These are phyloP conservation scores for Sthenelais limicola DNA, from an alignment of 2,888 invertebrate species.

Conservation along the genomic window DNA sequence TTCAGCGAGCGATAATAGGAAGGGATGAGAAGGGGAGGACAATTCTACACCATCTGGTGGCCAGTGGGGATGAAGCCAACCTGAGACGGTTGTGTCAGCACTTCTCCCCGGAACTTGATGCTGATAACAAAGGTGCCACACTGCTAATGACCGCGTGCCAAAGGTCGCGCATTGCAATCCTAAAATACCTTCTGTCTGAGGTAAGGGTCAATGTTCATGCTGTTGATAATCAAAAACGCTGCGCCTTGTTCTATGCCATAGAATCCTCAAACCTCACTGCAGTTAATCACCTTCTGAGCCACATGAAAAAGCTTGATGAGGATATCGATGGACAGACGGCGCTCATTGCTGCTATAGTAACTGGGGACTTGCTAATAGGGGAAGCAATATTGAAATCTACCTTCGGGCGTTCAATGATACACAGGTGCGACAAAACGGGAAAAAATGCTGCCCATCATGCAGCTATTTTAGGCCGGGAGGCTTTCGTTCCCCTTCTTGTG, in stretches of 20 bases:
- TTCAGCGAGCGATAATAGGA: conserved; percentile 40
- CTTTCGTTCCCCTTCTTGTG: conserved; percentile 21
- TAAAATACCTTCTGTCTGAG: conserved; percentile 49
- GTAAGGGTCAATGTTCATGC: conserved; percentile 48
- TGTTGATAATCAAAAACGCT: conserved; percentile 38
- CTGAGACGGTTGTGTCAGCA: conserved; percentile 37
- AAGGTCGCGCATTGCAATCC: conserved; percentile 25
- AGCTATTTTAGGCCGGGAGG: conserved; percentile 48
- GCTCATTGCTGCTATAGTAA: conserved; percentile 51
- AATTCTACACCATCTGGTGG: conserved; percentile 50
- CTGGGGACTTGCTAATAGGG: conserved; percentile 46
- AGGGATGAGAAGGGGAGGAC: conserved; percentile 50
- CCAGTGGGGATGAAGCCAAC: conserved; percentile 45
- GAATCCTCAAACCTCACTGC: conserved; percentile 47
- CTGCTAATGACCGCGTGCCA: conserved; percentile 46
- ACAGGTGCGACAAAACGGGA: conserved; percentile 44
- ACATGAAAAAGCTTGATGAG: conserved; percentile 29
- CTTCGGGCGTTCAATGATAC: conserved; percentile 44
- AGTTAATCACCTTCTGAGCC: conserved; percentile 47
- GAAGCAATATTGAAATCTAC: conserved; percentile 48
- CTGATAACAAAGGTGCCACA: conserved; percentile 46
- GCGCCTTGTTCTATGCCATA: conserved; percentile 52
- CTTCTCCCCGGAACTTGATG: conserved; percentile 43
- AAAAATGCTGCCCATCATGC: conserved; percentile 51
- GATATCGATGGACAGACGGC: conserved; percentile 47